Evolutionary conservation across 1,140 invertebrate genomes (phyloP), one percentile per base, ranked within the genome.

Genomic region (Anoplophora glabripennis): DNA sequence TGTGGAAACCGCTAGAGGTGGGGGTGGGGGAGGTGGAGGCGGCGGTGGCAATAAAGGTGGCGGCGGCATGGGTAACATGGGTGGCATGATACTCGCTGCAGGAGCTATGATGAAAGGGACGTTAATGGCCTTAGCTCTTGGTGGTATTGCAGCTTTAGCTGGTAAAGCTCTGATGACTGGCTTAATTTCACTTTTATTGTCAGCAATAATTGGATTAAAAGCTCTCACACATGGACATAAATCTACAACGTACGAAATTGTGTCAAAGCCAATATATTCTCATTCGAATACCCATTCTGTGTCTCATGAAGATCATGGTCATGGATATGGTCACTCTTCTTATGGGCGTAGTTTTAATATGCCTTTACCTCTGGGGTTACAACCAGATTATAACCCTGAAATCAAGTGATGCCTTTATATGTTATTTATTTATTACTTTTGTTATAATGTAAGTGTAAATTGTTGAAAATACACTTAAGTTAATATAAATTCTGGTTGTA

Each of bases 81-180:
- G 85, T 2, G 84, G 83, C 37, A 80, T 81, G 49, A 67, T 86
- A 1, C 44, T 85, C 10, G 84, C 84, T 3, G 80, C 79, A 11
- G 82, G 77, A 17, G 70, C 84, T 35, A 82, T 86, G 82, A 84
- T 86, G 82, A 86, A 86, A 77, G 84, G 81, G 77, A 91, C 88
- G 1, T 70, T 91, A 1, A 83, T 88, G 67, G 87, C 88, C 0
- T 68, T 91, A 14, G 89, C 85, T 79, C 78, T 91, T 53, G 88
- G 87, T 18, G 87, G 85, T 0, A 74, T 92, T 1, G 89, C 89
- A 0, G 76, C 89, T 38, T 77, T 92, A 7, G 89, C 89, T 4
- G 90, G 89, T 7, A 92, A 92, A 75, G 90, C 90, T 1, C 71
- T 92, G 8, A 90, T 92, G 87, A 89, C 89, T 0, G 89, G 87